Evolutionary conservation across 2,113 vertebrate species (phyloP), one percentile per base, ranked within the genome.

Genomic region (Nothobranchius furzeri): DNA sequence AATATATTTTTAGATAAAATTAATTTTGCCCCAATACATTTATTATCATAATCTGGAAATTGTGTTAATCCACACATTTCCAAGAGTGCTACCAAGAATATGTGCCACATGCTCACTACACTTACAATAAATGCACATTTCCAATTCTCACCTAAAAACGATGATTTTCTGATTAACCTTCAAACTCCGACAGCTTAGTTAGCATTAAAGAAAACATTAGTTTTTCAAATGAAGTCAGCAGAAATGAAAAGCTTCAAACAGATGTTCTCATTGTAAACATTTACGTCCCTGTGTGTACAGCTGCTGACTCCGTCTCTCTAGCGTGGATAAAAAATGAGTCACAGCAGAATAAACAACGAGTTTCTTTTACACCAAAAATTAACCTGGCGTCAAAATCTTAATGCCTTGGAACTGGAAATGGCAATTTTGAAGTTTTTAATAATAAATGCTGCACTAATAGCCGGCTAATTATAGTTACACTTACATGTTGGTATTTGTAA

Each of bases 401-500:
- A 4, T 47, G 14, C 46, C 20, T 12, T 7, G 1, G 8, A 10
- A 50, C n/a, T 3, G 17, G n/a, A 50, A 14, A 50, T 45, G 9
- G 9, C 12, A 45, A 12, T 45, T 45, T 20, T 17, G 7, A 3
- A 17, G n/a, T 45, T 45, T 59, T 59, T 13, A 24, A 43, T 11
- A 12, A 17, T 24, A 14, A 59, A 59, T 8, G 7, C 42, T 59
- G 13, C 5, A 50, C n/a, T 20, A 17, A 13, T 50, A 50, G 48
- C 8, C n/a, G 17, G 20, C 40, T 45, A 45, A 59, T 45, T 43
- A 36, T 36, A 36, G 17, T 11, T 4, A 51, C 9, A 51, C 6
- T 36, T 36, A 55, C 53, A 36, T 35, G 14, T 35, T 55, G 13
- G 30, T 55, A 55, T 55, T 55, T 55, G 53, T 55, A 54, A 25